Evolutionary conservation across 2,113 vertebrate species (phyloP), one percentile per base, ranked within the genome.

Genomic region (Ibidorhyncha struthersii): DNA sequence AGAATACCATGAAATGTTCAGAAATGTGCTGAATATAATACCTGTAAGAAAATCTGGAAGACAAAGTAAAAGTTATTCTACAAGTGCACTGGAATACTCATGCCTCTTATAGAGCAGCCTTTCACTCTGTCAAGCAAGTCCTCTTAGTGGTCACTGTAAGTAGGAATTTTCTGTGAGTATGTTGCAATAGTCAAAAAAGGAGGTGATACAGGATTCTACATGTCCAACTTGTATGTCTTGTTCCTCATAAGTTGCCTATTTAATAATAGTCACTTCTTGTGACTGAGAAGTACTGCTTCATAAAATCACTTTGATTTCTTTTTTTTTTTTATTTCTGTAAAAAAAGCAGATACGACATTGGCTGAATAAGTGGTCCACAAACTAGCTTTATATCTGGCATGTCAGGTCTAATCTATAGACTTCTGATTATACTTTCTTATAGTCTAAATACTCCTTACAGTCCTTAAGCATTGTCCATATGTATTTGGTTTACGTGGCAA

Each of bases 381-480:
- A 59, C 47, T n/a, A 79, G 11, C 17, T 86, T 86, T 67, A 32
- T 67, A 80, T 23, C 30, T 86, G 15, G 58, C 38, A 43, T 11
- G 26, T 23, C 56, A 76, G 36, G 6, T 86, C 66, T 40, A 87
- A 3, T 61, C n/a, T 78, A 23, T 7, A 69, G 58, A 63, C 1
- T 62, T 53, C 25, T 34, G 18, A 25, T 53, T 71, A 32, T 53
- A 52, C 8, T 34, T 76, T 59, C n/a, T 59, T 45, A 19, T 9
- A 53, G 10, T 34, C 30, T 38, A n/a, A 58, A 71, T 12, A 14
- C 6, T 81, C 34, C 9, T 81, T 22, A 25, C 4, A 32, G 17
- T 80, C 34, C 9, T 58, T 61, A 74, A 0, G 0, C 14, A 43
- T 20, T 6, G 20, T 13, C 47, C 21, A 3, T 27, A 62, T n/a